Base-by-base conservation (phyloP, 2,113 vertebrate species). In the Strix aluco region DNA sequence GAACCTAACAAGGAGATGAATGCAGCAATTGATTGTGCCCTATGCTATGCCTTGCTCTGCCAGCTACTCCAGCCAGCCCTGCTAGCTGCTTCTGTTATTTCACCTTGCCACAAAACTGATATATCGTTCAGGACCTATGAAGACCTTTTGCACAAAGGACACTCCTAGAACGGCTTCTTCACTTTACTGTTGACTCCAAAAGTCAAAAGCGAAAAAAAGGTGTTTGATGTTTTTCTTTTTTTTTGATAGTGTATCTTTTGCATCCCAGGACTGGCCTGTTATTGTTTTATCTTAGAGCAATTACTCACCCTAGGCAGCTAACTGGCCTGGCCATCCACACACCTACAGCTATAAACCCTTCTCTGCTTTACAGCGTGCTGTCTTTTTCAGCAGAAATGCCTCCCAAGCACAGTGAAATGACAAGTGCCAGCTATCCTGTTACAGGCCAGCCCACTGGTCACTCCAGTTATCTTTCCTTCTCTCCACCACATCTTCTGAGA, bases 41-140 rank as follows among this genome's bases (percentile, higher is more conserved):
- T 38, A 4, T 0, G 2, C 47, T 23, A 15, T 32, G 38, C 62
- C 29, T 51, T 63, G 32, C 42, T 85, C 44, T 52, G 75, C 42
- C 69, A 38, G 54, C 40, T 16, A 4, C 25, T n/a, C 46, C 71
- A 54, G 54, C n/a, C 67, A 57, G n/a, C 26, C 38, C 42, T 44
- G 15, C 61, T 25, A 7, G 22, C 26, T 13, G 5, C 38, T 74
- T 4, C 47, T 74, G 11, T 15, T 21, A 29, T 30, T 57, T 22
- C 14, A 15, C 16, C 20, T 15, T 58, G 49, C 36, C 49, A n/a
- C 36, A 51, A 34, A 61, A 10, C 14, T 5, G 5, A 30, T 5
- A 0, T 4, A 36, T 21, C 0, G 0, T n/a, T 32, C 27, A 63
- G 54, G 47, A 49, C 30, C 66, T 34, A 4, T 17, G 9, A 36